These are phyloP conservation scores for Leptodactylus fuscus DNA, from an alignment of 2,113 vertebrate genomes.

Conservation along the genomic window DNA sequence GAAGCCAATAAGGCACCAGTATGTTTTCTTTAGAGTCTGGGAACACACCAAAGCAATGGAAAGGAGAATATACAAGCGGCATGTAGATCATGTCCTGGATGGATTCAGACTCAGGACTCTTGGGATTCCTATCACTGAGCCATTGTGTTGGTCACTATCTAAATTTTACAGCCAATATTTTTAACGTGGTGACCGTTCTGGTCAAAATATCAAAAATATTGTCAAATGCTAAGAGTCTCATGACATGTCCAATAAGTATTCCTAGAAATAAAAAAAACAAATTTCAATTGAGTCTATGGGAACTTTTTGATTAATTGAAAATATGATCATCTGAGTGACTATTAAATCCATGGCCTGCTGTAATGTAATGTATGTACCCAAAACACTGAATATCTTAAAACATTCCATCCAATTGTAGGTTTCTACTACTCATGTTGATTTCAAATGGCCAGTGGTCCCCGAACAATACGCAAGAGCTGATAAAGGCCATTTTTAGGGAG, in stretches of 20 bases:
- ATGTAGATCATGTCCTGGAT: neutral
- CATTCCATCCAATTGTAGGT: too few relatives aligned
- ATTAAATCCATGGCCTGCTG: too few relatives aligned
- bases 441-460: too few relatives aligned
- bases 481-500: too few relatives aligned
- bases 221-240: too few relatives aligned
- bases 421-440: too few relatives aligned
- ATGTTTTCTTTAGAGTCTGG: neutral
- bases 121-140: neutral
- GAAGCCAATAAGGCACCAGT: neutral
- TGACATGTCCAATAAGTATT: neutral
- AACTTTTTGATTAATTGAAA: too few relatives aligned
- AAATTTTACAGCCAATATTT: neutral
- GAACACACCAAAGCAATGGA: neutral
- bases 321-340: too few relatives aligned
- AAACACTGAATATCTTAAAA: too few relatives aligned
- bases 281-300: too few relatives aligned
- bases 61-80: neutral
- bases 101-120: neutral
- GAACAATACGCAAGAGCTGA: too few relatives aligned
- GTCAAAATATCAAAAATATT: neutral
- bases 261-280: neutral
- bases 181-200: neutral
- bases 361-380: too few relatives aligned
- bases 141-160: neutral